Percentiles rank a stretch among this genome's conserved stretches.
These are phyloP conservation scores for Halictus rubicundus DNA, from an alignment of 1,140 invertebrate genomes.

Conservation along the genomic window DNA sequence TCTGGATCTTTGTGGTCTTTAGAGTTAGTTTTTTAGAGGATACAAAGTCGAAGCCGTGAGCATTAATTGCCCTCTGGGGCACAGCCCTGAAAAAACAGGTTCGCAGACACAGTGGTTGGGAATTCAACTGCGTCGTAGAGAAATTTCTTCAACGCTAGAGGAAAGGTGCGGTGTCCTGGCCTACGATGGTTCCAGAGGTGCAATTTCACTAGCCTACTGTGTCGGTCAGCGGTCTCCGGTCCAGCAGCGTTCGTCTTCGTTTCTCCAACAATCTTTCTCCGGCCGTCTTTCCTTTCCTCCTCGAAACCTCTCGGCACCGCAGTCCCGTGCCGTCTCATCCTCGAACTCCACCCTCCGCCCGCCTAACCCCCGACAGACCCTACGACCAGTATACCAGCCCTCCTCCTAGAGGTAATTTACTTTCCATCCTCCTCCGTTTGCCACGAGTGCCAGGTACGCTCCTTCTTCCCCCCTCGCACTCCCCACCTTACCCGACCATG, in stretches of 20 bases:
- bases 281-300: conserved; percentile 9
- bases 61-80: too few species aligned
- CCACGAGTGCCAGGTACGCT: conserved; percentile 44
- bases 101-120: too few species aligned
- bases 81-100: too few species aligned
- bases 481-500: conserved; percentile 24
- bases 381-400: conserved; percentile 33
- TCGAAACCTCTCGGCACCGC: conserved; percentile 43
- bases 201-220: conserved; percentile 63
- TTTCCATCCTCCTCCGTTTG: conserved; percentile 62
- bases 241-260: background rate
- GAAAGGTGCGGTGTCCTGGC: conserved; percentile 16
- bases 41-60: too few species aligned
- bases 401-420: conserved; percentile 72
- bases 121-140: too few species aligned
- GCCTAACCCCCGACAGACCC: background rate
- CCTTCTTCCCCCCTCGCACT: conserved; percentile 35
- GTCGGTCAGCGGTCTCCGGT: conserved; percentile 42
- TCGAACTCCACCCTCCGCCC: conserved; percentile 24
- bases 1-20: too few species aligned
- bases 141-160: conserved; percentile 19
- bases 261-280: background rate
- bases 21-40: too few species aligned
- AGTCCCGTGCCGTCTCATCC: conserved; percentile 52
- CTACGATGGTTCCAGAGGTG: conserved; percentile 55